phyloP scores from a whole-genome alignment of 2,113 vertebrate genomes.

The Pomatostomus ruficeps region DNA sequence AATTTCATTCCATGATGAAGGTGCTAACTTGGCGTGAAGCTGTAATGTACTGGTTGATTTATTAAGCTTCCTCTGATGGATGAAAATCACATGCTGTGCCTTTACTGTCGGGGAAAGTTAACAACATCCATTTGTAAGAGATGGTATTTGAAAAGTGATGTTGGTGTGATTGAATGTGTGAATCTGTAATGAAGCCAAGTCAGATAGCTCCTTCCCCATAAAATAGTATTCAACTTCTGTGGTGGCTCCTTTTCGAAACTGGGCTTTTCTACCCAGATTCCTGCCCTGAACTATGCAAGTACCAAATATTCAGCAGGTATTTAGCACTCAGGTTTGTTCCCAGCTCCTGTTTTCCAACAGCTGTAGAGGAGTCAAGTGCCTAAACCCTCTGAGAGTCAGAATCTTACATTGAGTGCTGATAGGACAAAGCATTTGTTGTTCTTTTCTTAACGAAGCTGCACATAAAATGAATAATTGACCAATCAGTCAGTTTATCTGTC shows the following conservation, averaged over 20 bases:
- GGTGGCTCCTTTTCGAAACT: slow-evolving; percentile 42
- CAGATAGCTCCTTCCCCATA: slow-evolving; percentile 65
- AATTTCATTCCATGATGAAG: slow-evolving; percentile 78
- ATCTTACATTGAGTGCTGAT: background rate
- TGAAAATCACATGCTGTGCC: slow-evolving; percentile 72
- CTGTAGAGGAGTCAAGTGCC: background rate
- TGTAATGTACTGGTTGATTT: slow-evolving; percentile 78
- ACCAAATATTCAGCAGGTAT: background rate
- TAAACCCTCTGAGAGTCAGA: background rate
- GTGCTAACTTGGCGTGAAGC: slow-evolving; percentile 78
- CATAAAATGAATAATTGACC: background rate
- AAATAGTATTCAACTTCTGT: slow-evolving; percentile 64
- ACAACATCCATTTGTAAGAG: slow-evolving; percentile 74
- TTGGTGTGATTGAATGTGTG: slow-evolving; percentile 76
- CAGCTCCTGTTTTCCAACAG: background rate
- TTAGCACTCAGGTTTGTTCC: background rate
- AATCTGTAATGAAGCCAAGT: slow-evolving; percentile 75
- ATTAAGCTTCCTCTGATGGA: slow-evolving; percentile 70
- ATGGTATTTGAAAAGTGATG: slow-evolving; percentile 76
- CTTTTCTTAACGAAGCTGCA: background rate
- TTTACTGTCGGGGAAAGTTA: slow-evolving; percentile 73
- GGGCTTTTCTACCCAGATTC: slow-evolving; percentile 28
- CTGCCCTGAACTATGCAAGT: background rate
- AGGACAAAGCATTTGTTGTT: background rate
- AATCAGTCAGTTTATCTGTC: background rate